Conservation (phyloP, 2,797 vertebrate species). For the Crypturellus tataupa region DNA sequence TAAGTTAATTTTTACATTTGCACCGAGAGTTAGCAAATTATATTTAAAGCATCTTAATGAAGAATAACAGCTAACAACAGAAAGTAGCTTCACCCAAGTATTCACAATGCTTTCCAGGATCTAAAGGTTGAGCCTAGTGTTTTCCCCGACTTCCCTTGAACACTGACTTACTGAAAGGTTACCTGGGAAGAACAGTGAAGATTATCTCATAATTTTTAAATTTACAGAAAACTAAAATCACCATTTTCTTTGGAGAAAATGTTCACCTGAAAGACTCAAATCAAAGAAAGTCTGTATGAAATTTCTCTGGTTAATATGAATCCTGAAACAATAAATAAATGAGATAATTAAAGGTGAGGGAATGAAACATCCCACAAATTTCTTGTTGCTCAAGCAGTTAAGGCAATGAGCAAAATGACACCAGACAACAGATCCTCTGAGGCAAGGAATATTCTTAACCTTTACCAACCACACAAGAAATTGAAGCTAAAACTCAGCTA, state of each 20-base stretch:
- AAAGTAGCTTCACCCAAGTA: background rate
- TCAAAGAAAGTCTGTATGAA: background rate
- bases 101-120: background rate
- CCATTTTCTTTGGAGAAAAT: background rate
- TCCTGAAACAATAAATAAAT: background rate
- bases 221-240: background rate
- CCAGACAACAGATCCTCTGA: background rate
- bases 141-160: background rate
- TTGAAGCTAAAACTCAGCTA: background rate
- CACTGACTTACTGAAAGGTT: background rate
- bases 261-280: background rate
- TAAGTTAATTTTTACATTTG: background rate
- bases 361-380: background rate
- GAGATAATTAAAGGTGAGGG: background rate
- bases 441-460: background rate
- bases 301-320: background rate
- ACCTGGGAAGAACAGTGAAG: background rate
- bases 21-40: conserved; percentile 17
- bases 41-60: background rate
- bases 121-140: fast-evolving
- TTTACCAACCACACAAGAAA: background rate
- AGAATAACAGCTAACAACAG: conserved; percentile 2
- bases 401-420: background rate
- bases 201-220: background rate
- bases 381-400: background rate